Evolutionary conservation across 2,113 vertebrate genomes (phyloP).

Genomic region (Nothocercus nigrocapillus): DNA sequence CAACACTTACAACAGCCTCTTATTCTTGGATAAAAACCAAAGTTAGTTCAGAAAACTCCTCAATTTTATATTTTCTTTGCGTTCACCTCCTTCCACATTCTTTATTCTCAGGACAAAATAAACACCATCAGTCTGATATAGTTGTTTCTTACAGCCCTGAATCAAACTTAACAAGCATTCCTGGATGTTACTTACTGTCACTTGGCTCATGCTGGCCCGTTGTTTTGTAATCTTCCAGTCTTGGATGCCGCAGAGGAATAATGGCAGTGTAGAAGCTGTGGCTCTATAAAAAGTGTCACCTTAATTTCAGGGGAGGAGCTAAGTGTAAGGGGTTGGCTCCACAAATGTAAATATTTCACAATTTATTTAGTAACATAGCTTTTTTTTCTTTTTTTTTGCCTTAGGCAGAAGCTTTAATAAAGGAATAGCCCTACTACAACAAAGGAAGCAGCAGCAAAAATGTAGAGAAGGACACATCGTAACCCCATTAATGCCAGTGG

Average conservation of each 20-base stretch:
- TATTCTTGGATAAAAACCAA: conserved; percentile 17
- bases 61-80: background rate
- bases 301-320: conserved; percentile 72
- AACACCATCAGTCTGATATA: background rate
- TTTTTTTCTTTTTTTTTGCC: conserved; percentile 29
- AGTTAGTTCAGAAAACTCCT: background rate
- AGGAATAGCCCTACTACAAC: conserved; percentile 54
- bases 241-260: conserved; percentile 32
- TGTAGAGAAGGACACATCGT: conserved; percentile 22
- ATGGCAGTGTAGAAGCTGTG: conserved; percentile 19
- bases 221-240: conserved; percentile 21
- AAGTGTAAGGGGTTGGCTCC: conserved; percentile 59
- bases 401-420: conserved; percentile 74
- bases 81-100: background rate
- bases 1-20: no score
- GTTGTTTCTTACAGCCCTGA: background rate
- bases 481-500: background rate
- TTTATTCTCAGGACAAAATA: background rate
- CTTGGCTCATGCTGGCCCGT: conserved; percentile 39
- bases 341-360: conserved; percentile 65
- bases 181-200: conserved; percentile 70
- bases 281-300: conserved; percentile 64
- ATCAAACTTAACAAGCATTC: background rate
- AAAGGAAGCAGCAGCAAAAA: conserved; percentile 56
- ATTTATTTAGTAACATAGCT: conserved; percentile 55